Percentiles rank a stretch among this genome's conserved stretches.
Evolutionary conservation across 2,797 vertebrate species (phyloP).

Genomic region (Sebastes iracundus): DNA sequence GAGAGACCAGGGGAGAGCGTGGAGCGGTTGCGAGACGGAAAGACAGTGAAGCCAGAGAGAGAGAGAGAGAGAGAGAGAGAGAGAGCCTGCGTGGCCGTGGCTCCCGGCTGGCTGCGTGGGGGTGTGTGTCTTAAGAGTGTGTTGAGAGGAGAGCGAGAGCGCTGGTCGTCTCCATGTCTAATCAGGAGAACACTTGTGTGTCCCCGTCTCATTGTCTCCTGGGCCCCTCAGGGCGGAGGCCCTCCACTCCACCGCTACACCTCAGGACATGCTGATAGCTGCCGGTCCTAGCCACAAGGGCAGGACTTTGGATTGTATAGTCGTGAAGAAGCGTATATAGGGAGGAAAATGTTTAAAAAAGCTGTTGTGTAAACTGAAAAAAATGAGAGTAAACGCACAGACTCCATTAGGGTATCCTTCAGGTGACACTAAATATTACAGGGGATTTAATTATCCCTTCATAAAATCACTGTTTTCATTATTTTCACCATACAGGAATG

Average conservation of each 20-base stretch:
- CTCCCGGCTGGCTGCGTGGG: conserved; percentile 74
- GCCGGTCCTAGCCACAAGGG: conserved; percentile 4
- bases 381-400: neutral
- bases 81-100: conserved; percentile 50
- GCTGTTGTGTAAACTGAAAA: neutral
- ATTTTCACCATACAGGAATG: neutral
- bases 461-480: conserved; percentile 30
- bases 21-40: conserved; percentile 15
- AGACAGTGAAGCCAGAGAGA: neutral
- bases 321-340: neutral
- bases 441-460: conserved; percentile 18
- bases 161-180: conserved; percentile 77
- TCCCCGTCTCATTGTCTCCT: conserved; percentile 84
- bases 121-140: conserved; percentile 79
- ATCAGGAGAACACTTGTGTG: conserved; percentile 83
- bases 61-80: neutral
- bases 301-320: neutral
- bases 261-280: conserved; percentile 64
- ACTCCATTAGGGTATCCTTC: neutral
- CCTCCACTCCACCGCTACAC: conserved; percentile 56
- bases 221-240: conserved; percentile 65
- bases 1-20: conserved; percentile 12
- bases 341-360: neutral
- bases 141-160: conserved; percentile 77
- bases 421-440: conserved; percentile 2